Evolutionary conservation across 2,113 vertebrate genomes (phyloP).

Genomic region (Calypte anna): DNA sequence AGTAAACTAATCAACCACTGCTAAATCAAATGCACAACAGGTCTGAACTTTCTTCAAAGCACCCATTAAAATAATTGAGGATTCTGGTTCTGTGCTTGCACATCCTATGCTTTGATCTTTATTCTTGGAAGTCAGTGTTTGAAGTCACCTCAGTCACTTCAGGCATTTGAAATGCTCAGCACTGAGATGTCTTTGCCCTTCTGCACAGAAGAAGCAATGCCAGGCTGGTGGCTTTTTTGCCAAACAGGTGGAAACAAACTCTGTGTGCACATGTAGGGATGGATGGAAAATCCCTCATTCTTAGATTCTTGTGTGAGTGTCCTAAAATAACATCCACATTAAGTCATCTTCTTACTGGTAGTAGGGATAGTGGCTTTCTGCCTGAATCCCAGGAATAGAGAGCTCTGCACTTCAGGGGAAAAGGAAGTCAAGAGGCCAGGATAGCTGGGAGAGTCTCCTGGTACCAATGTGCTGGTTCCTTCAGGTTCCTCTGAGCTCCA

Average conservation of each 20-base stretch:
- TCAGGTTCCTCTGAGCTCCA: not conserved
- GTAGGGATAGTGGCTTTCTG: not conserved
- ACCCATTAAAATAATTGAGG: not conserved
- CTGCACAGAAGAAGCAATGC: not conserved
- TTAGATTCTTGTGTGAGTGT: not conserved
- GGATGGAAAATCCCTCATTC: not conserved
- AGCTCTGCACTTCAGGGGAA: not conserved
- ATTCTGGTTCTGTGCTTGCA: not conserved
- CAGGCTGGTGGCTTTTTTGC: not conserved
- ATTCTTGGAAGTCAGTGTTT: not conserved
- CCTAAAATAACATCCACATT: not conserved
- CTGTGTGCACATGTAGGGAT: fast-evolving
- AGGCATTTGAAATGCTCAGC: not conserved
- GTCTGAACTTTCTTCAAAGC: not conserved
- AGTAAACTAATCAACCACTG: not conserved
- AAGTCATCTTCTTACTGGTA: not conserved
- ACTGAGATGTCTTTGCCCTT: not conserved
- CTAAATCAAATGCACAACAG: not conserved
- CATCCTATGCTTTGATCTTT: not conserved
- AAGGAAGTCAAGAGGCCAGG: not conserved
- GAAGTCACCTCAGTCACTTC: not conserved
- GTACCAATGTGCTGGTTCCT: not conserved
- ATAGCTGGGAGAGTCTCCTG: not conserved
- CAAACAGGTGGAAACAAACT: not conserved
- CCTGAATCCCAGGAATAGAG: not conserved